Evolutionary conservation across 2,888 invertebrate species (phyloP).

Genomic region (Notocelia uddmanniana): DNA sequence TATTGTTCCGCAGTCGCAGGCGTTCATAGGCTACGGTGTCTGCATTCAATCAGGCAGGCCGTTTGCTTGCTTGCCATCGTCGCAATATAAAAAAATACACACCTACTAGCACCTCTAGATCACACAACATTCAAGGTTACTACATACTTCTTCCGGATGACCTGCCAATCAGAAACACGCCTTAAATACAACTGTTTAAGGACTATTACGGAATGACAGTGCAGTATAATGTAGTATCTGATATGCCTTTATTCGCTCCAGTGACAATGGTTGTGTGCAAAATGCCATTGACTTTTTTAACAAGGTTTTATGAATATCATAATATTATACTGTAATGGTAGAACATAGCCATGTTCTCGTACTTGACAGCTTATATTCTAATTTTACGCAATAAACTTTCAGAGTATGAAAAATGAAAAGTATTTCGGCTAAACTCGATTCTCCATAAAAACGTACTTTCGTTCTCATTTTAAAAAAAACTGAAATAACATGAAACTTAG

Average conservation of each 20-base stretch:
- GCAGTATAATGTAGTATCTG: slow-evolving; percentile 7
- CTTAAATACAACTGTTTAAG: neutral
- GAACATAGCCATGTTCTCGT: too few relatives aligned
- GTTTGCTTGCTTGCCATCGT: too few relatives aligned
- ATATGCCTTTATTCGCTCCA: slow-evolving; percentile 21
- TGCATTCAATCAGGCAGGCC: too few relatives aligned
- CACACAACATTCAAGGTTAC: slow-evolving; percentile 30
- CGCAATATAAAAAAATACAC: too few relatives aligned
- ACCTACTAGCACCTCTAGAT: neutral
- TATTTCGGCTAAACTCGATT: too few relatives aligned
- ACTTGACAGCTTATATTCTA: neutral
- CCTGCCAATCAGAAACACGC: neutral
- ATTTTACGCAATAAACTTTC: neutral
- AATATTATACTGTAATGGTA: neutral
- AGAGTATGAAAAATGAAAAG: too few relatives aligned
- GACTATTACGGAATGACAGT: neutral
- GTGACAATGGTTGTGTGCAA: slow-evolving; percentile 22
- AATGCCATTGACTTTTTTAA: slow-evolving; percentile 36
- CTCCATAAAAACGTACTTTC: too few relatives aligned
- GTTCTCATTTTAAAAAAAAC: too few relatives aligned
- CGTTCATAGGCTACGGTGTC: too few relatives aligned
- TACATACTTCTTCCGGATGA: slow-evolving; percentile 22
- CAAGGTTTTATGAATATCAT: slow-evolving; percentile 16
- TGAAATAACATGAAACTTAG: too few relatives aligned
- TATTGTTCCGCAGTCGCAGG: too few relatives aligned